Percentiles rank a stretch among this genome's conserved stretches.
Evolutionary conservation across 2,113 vertebrate genomes (phyloP).

Genomic region (Cinclus cinclus): DNA sequence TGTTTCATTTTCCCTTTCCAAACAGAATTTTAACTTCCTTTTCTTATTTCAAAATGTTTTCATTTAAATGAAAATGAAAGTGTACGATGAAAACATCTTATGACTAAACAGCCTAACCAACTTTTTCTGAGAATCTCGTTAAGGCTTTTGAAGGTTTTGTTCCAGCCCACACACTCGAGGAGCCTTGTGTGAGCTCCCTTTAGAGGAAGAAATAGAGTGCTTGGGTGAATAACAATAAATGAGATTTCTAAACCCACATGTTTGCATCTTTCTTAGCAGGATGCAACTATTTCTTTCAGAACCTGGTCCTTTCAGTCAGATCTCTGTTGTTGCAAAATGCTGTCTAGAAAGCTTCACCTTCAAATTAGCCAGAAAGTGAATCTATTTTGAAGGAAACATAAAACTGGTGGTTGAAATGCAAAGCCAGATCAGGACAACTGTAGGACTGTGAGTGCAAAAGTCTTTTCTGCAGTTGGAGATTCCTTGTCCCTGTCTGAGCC

Average conservation of each 20-base stretch:
- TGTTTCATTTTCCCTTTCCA: neutral
- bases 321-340: neutral
- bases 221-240: neutral
- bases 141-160: constrained; percentile 7
- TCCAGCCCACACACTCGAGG: neutral
- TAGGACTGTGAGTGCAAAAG: neutral
- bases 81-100: neutral
- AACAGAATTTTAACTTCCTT: constrained; percentile 1
- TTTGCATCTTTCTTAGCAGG: neutral
- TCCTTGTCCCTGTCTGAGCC: neutral
- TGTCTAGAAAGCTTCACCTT: neutral
- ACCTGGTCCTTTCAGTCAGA: neutral
- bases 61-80: constrained; percentile 5
- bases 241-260: neutral
- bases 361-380: neutral
- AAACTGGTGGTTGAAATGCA: neutral
- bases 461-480: neutral
- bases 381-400: neutral
- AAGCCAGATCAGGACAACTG: neutral
- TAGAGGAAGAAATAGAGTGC: neutral
- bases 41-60: constrained; percentile 16
- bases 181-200: neutral
- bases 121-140: neutral
- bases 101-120: neutral
- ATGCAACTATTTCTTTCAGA: neutral